Base-by-base conservation (phyloP, 1,140 invertebrate genomes). In the Copidosoma floridanum region DNA sequence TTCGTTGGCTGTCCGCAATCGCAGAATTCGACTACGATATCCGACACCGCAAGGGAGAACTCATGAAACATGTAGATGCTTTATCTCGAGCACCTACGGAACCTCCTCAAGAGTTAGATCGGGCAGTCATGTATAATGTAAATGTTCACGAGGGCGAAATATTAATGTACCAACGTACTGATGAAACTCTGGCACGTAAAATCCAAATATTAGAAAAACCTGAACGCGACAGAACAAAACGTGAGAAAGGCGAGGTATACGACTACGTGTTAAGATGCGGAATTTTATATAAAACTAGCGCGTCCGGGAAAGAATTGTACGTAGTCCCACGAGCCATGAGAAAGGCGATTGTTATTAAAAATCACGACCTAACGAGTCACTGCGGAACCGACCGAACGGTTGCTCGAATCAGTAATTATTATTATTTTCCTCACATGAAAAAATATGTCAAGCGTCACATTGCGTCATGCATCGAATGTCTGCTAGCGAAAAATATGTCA, bases 61-160 rank as follows among this genome's bases (percentile, higher is more conserved):
- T 24, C 2, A 63, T 67, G 60, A 14, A 32, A 8, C 60, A 67
- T 26, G 61, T 64, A n/a, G 63, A 50, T 55, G 50, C 51, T 2
- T 24, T 47, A 21, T 52, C 52, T 14, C 0, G 47, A 12, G 20
- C 23, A 67, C 37, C 53, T 46, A 6, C 27, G 61, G 61, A 57
- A n/a, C 56, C 61, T 6, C 53, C 52, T 14, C 23, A 40, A 26
- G 54, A 61, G 1, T 38, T 37, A 41, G 32, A 35, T 8, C 3
- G 14, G 16, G 21, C 20, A 24, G 26, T 20, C 8, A 35, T 51
- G 12, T 59, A 26, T 16, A 35, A 24, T 40, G 14, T 59, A 20
- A 16, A 3, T 24, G 32, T 41, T n/a, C 27, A 53, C 10, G 62
- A 64, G 18, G 52, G 55, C 14, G 56, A 60, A 41, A 59, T 65